A percentile compares a stretch with the other conserved stretches of the same genome.
Conservation (phyloP, 2,888 invertebrate genomes). For the Entomobrya multifasciata region DNA sequence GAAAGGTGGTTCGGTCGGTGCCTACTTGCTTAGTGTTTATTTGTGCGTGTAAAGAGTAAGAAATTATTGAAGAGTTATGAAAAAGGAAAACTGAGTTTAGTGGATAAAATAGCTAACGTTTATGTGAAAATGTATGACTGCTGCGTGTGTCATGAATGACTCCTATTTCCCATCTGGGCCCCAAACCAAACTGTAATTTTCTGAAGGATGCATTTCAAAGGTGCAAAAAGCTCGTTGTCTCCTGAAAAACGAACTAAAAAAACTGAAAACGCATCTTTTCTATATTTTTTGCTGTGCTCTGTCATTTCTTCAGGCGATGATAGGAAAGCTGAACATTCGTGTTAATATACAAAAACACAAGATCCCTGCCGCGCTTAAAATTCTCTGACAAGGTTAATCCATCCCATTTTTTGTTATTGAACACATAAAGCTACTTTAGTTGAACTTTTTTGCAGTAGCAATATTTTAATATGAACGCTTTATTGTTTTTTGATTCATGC, state of each 20-base stretch:
- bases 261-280: slow-evolving; percentile 28
- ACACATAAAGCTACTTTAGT: slow-evolving; percentile 46
- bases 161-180: slow-evolving; percentile 52
- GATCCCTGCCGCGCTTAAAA: slow-evolving; percentile 23
- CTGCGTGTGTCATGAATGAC: slow-evolving; percentile 44
- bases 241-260: background rate
- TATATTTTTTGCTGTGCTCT: background rate
- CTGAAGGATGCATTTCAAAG: slow-evolving; percentile 4
- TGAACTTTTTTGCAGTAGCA: slow-evolving; percentile 44
- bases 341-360: background rate
- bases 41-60: background rate
- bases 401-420: slow-evolving; percentile 48
- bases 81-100: slow-evolving; percentile 6
- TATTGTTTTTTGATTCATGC: slow-evolving; percentile 39
- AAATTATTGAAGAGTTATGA: background rate
- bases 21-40: slow-evolving; percentile 2
- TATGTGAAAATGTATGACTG: slow-evolving; percentile 27
- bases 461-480: slow-evolving; percentile 14
- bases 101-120: slow-evolving; percentile 27
- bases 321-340: background rate
- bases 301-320: slow-evolving; percentile 25
- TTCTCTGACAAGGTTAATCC: slow-evolving; percentile 34
- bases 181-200: slow-evolving; percentile 40
- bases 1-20: slow-evolving; percentile 26
- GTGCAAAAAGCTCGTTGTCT: slow-evolving; percentile 37